Base-by-base conservation (phyloP, 1,140 invertebrate genomes). In the Drosophila eugracilis region DNA sequence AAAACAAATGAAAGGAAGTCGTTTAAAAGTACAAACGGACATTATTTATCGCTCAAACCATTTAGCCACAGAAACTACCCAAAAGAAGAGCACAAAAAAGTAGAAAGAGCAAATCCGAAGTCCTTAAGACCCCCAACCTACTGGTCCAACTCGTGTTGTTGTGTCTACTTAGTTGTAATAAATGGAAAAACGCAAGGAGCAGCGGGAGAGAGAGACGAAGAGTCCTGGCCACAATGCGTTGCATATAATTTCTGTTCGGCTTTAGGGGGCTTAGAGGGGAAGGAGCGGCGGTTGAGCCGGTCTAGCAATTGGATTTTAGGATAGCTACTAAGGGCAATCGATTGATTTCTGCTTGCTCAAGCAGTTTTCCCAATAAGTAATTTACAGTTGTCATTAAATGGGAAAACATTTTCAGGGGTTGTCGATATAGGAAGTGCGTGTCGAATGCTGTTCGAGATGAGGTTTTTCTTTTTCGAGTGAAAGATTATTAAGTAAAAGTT, bases 11-110 rank as follows among this genome's bases (percentile, higher is more conserved):
- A 90, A 90, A 90, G 89, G 89, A 90, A 90, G 89, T 90, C 89
- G 89, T 90, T 90, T 90, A 90, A 90, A 90, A 90, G 89, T 90
- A 90, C 89, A 90, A 90, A 90, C 89, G 89, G 89, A 90, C 89
- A 90, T 90, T 90, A 90, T 90, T 90, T 90, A 90, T 86, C 62
- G 85, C 84, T 73, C 89, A 83, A 86, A 90, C 89, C 89, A 89
- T 90, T 90, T 88, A 83, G 81, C 85, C 57, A 57, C 57, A 70
- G 73, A 70, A 85, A 85, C 81, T 85, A 86, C 80, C 66, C 81
- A 34, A 77, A 77, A 49, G 65, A 57, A 45, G 42, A 48, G 60
- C 57, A 65, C 62, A 70, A 70, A 48, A 54, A 65, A 41, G 28
- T 52, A 34, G 14, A 34, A 36, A 45, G 22, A 15, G 24, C 32